Conservation (phyloP, 2,888 invertebrate genomes). For the Hydropsyche betteni region DNA sequence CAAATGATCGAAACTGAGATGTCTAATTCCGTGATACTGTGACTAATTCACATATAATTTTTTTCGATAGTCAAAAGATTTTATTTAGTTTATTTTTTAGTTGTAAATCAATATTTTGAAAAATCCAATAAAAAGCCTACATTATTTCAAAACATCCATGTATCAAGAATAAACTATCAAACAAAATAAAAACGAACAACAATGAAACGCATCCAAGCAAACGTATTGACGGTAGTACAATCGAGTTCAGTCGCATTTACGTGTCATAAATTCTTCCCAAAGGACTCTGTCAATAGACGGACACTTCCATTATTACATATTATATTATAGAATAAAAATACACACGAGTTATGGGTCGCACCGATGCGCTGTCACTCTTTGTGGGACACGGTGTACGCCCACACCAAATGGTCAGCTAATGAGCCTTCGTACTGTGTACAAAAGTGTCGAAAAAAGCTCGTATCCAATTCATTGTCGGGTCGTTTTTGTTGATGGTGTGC, state of each 20-base stretch:
- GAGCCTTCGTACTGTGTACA: conserved; percentile 40
- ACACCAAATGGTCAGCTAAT: conserved; percentile 50
- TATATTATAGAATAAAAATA: too few species aligned
- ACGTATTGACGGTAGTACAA: conserved; percentile 42
- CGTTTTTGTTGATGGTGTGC: background rate
- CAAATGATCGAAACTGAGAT: too few species aligned
- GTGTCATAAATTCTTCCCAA: conserved; percentile 48
- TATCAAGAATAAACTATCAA: too few species aligned
- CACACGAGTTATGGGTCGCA: background rate
- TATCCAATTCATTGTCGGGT: background rate
- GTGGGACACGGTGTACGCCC: conserved; percentile 51
- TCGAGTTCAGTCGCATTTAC: conserved; percentile 44
- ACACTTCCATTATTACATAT: conserved; percentile 17
- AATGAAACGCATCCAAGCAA: conserved; percentile 33
- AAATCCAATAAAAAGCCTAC: too few species aligned
- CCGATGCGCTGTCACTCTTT: conserved; percentile 41
- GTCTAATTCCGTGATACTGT: too few species aligned
- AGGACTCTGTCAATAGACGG: conserved; percentile 44
- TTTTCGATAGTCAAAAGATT: too few species aligned
- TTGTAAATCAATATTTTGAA: too few species aligned
- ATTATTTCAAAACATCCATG: too few species aligned
- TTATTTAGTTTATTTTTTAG: too few species aligned
- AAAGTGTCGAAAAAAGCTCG: too few species aligned
- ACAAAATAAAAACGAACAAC: too few species aligned
- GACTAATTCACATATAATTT: too few species aligned